Base-by-base conservation (phyloP, 2,888 invertebrate genomes). In the Penaeus monodon region DNA sequence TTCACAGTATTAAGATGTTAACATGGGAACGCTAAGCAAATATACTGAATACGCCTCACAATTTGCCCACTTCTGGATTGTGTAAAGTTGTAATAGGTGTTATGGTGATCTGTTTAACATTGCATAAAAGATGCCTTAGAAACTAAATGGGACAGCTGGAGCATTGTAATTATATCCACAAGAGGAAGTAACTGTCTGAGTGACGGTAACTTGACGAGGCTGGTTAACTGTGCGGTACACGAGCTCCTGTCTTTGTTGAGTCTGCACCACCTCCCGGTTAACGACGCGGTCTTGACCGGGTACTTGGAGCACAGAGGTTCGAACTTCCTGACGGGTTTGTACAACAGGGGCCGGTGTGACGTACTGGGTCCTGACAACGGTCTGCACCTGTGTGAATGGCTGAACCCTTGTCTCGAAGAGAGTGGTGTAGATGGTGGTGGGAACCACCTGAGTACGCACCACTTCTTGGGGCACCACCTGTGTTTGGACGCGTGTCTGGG, bases 361-460 rank as follows among this genome's bases (percentile, higher is more conserved):
- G 24, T 76, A 85, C 57, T 74, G 88, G 38, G 81, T 81, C 24
- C 44, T 12, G 68, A 81, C 81, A 10, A 81, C 81, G 14, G 85
- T 83, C 74, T 76, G 78, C n/a, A 80, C 74, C 29, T 44, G 38
- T 66, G 66, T 68, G 64, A 68, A 73, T 22, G 81, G 74, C 22
- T 85, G 81, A 24, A 85, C 74, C 7, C 73, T 29, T 12, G 88
- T 88, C 66, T 77, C 68, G 10, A 77, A 49, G 49, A 68, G 65
- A 49, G 81, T 88, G 33, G 82, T 81, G 74, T 77, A 85, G 65
- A 88, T 57, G 29, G 74, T 80, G 2, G 73, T 79, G 44, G 66
- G 78, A 20, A 82, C 57, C 17, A 65, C 73, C 49, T 68, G 82
- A 10, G 85, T 88, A 38, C 63, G 33, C 63, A 73, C 68, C 7